A percentile compares a stretch with the other conserved stretches of the same genome.
Evolutionary conservation across 2,113 vertebrate species (phyloP).

Genomic region (Zosterops pallidus): DNA sequence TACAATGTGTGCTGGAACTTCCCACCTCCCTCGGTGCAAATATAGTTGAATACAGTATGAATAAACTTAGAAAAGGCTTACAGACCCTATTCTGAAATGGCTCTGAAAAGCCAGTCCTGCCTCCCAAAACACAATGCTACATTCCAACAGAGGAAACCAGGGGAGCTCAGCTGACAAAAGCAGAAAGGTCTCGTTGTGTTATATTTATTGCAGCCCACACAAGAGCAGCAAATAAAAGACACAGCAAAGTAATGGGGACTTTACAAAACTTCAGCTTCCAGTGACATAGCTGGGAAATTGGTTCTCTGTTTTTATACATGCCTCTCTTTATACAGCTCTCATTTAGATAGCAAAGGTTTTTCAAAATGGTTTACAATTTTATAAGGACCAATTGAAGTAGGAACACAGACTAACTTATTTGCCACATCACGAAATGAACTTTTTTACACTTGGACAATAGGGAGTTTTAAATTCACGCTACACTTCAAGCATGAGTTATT

Average conservation of each 20-base stretch:
- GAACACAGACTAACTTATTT: background rate
- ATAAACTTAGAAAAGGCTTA: background rate
- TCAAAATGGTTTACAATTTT: background rate
- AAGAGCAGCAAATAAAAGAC: constrained; percentile 15
- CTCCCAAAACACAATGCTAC: background rate
- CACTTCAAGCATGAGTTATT: constrained; percentile 51
- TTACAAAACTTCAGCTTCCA: background rate
- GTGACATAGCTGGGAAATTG: background rate
- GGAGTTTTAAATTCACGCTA: constrained; percentile 36
- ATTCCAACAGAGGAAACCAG: background rate
- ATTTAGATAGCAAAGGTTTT: background rate
- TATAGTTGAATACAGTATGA: background rate
- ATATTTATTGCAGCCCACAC: constrained; percentile 10
- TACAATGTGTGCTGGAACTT: background rate
- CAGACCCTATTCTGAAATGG: background rate
- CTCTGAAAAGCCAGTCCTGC: background rate
- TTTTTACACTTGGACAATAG: background rate
- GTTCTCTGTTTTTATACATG: background rate
- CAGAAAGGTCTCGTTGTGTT: background rate
- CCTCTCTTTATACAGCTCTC: background rate
- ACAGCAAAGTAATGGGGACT: background rate
- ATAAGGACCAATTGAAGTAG: background rate
- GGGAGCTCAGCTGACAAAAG: background rate
- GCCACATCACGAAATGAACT: background rate
- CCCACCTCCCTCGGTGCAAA: background rate